Percentiles rank a stretch among this genome's conserved stretches.
Conservation (phyloP, 1,140 invertebrate genomes). For the Cheumatopsyche charites region DNA sequence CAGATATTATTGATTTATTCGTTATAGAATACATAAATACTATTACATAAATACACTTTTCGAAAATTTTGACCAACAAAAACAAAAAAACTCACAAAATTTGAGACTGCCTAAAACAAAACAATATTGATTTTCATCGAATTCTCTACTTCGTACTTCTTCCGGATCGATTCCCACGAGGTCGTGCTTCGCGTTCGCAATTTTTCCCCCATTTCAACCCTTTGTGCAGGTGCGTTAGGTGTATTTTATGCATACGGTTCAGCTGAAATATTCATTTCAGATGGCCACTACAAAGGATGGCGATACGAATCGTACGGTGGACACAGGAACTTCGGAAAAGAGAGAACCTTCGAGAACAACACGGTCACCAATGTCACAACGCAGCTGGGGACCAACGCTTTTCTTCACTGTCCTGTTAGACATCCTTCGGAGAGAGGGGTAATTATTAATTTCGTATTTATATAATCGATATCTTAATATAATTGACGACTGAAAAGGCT, state of each 20-base stretch:
- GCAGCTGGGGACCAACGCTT: constrained; percentile 81
- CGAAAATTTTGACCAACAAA: too few relatives aligned
- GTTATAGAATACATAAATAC: too few relatives aligned
- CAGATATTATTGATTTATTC: too few relatives aligned
- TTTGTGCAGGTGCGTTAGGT: too few relatives aligned
- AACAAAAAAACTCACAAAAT: too few relatives aligned
- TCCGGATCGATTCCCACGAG: too few relatives aligned
- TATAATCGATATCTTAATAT: background rate
- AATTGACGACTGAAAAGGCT: background rate
- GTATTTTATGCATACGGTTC: background rate
- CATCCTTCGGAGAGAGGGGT: constrained; percentile 59
- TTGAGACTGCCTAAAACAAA: too few relatives aligned
- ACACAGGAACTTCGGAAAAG: constrained; percentile 43
- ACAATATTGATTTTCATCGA: too few relatives aligned
- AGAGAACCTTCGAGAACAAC: constrained; percentile 52
- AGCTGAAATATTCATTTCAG: constrained; percentile 30
- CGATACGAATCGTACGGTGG: constrained; percentile 46
- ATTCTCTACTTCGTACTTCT: too few relatives aligned
- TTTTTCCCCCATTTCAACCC: too few relatives aligned
- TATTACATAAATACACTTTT: too few relatives aligned
- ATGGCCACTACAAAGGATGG: constrained; percentile 44
- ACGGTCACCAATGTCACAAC: constrained; percentile 75
- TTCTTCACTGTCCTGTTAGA: constrained; percentile 74
- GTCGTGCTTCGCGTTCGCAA: too few relatives aligned
- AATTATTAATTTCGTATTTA: constrained; percentile 27